Evolutionary conservation across 1,140 invertebrate species (phyloP).

Genomic region (Laupala kohalensis): DNA sequence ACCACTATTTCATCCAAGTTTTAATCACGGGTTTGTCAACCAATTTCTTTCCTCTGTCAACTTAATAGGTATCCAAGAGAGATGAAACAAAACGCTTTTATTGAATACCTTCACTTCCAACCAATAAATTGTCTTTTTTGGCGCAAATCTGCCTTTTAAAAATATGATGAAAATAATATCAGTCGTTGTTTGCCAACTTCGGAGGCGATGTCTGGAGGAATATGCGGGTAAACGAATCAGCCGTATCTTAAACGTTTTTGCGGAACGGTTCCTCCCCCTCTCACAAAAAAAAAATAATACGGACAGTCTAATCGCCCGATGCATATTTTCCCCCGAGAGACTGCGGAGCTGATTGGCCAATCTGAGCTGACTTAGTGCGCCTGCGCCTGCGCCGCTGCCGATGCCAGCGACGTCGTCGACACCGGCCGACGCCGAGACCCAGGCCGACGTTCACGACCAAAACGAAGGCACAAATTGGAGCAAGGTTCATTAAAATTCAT

Average conservation of each 20-base stretch:
- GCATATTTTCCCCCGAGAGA: not conserved
- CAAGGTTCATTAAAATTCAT: not conserved
- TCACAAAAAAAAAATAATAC: too few species aligned
- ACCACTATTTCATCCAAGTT: not conserved
- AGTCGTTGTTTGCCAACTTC: not conserved
- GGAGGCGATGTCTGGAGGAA: not conserved
- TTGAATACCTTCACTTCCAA: not conserved
- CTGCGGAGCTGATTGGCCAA: not conserved
- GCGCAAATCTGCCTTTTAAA: not conserved
- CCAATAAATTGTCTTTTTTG: not conserved
- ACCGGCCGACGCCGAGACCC: too few species aligned
- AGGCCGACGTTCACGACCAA: not conserved
- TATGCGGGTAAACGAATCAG: not conserved
- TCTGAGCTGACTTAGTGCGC: not conserved
- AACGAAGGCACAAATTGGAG: not conserved
- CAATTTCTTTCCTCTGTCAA: not conserved
- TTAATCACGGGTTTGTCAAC: not conserved
- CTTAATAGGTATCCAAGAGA: not conserved
- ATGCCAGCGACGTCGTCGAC: too few species aligned
- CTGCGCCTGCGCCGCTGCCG: not conserved
- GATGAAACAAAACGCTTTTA: not conserved
- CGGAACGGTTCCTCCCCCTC: not conserved
- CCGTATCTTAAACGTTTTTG: not conserved
- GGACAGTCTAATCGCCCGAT: not conserved
- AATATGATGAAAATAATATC: not conserved